A percentile compares a stretch with the other conserved stretches of the same genome.
phyloP scores from a whole-genome alignment of 37 sponge, comb jelly and placozoan genomes.

The Amphimedon queenslandica region DNA sequence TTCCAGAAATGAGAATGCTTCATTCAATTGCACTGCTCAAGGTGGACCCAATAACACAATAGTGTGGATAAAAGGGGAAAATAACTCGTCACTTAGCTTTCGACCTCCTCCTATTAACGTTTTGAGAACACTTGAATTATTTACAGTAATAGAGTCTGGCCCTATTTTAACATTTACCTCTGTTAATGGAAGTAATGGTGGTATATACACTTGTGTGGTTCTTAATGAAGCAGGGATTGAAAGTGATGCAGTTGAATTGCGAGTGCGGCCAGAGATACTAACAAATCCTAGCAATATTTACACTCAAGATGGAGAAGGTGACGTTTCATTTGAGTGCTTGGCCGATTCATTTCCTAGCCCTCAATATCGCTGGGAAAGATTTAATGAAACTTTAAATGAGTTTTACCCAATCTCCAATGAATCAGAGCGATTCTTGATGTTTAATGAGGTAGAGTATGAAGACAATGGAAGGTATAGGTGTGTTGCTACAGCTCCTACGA shows the following conservation, averaged over 20 bases:
- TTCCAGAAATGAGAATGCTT: neutral
- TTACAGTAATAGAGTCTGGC: neutral
- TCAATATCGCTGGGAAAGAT: slow-evolving; percentile 7
- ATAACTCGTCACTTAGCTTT: neutral
- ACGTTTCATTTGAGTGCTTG: neutral
- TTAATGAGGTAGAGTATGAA: slow-evolving; percentile 7
- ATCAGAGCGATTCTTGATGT: neutral
- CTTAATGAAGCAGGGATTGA: slow-evolving; percentile 52
- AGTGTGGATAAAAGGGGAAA: slow-evolving; percentile 10
- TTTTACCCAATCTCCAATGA: neutral
- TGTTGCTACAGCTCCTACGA: neutral
- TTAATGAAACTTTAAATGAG: neutral
- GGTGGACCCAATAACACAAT: slow-evolving; percentile 21
- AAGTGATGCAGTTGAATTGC: slow-evolving; percentile 10
- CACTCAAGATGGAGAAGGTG: neutral
- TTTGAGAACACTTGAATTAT: neutral
- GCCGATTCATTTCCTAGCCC: slow-evolving; percentile 23
- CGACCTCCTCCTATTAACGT: neutral
- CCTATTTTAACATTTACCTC: neutral
- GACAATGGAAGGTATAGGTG: slow-evolving; percentile 24
- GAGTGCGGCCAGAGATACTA: slow-evolving; percentile 16
- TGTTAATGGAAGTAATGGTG: slow-evolving; percentile 13
- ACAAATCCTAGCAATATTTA: neutral
- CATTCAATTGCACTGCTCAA: slow-evolving; percentile 12
- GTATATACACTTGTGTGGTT: slow-evolving; percentile 44